Evolutionary conservation across 2,113 vertebrate species (phyloP), one percentile per base, ranked within the genome.

Genomic region (Malurus alboscapulatus): DNA sequence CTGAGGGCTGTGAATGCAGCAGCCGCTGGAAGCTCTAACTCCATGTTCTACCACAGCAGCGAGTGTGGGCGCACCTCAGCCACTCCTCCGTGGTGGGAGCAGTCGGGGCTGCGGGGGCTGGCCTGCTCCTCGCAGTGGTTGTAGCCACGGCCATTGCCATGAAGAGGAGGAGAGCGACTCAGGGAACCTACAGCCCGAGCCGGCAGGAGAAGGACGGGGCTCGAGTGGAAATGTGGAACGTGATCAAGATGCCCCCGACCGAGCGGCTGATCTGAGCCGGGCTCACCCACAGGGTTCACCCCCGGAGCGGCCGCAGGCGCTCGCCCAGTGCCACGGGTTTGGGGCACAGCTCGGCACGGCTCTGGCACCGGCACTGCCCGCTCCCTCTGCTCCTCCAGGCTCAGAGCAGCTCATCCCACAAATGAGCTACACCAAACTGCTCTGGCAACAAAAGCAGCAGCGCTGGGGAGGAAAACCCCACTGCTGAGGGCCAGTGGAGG

Each of bases 201-300:
- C 96, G 96, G 1, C 97, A 98, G 18, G 97, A 97, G 73, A 97
- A 97, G 20, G 96, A 97, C 7, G 97, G 97, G 34, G 96, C 96
- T 2, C 94, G 97, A 25, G 96, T 97, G 85, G 97, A 98, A 40
- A 97, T 97, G 96, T 97, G 96, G 97, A 97, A 97, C 1, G 96
- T 97, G 4, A 94, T 97, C 80, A 97, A 97, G 95, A 93, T 97
- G 91, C 97, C 97, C 30, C 97, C 97, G 2, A 96, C 96, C 0
- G 97, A 98, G 92, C 78, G 97, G 84, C 96, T 98, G 68, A 98
- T 97, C 24, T 97, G 66, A 96, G 75, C 2, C 6, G 55, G 51
- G 74, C 7, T 21, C 17, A 20, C 27, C 32, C 22, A 6, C 24
- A 27, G 48, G 13, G 7, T 4, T 38, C 38, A 38, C 3, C 0